Base-by-base conservation (phyloP, 2,797 vertebrate genomes). In the Sardinella longiceps region DNA sequence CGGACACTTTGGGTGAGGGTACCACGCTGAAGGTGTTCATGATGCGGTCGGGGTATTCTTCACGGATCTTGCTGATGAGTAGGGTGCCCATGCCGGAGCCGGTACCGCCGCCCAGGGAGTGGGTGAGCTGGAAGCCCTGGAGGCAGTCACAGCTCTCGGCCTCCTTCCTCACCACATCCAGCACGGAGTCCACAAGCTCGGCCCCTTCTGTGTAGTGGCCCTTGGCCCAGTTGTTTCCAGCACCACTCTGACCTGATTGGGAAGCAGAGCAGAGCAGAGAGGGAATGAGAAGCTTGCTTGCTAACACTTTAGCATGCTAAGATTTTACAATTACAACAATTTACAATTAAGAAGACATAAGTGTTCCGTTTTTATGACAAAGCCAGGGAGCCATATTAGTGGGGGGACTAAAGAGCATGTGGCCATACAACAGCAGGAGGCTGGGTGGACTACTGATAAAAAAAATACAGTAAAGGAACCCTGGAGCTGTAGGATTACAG, bases 141-240 rank as follows among this genome's bases (percentile, higher is more conserved):
- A 90, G 86, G 45, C 90, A 90, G 88, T 90, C 90, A 2, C 90
- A 90, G 82, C 87, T 86, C 84, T 90, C 90, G 0, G 90, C 90
- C 80, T 90, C 90, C 82, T 90, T 90, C 33, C 90, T 88, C 12
- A 90, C 90, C 87, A 90, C 90, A 7, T 90, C 90, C 86, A 90
- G 53, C 33, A 91, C 89, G 0, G 90, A 89, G 82, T 91, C 90
- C 39, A 90, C 96, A 84, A 96, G 91, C 91, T 97, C 96, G 0
- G 96, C 96, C 0, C 96, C 96, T 85, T 97, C 96, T 0, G 96
- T 97, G 90, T 97, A 97, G 89, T 97, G 96, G 0, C 96, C 96
- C 88, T 97, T 97, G 12, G 96, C 96, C 96, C 96, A 97, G 93
- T 97, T 97, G 93, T 97, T 97, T 5, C 96, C 96, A 0, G 96